Percentiles rank a stretch among this genome's conserved stretches.
Conservation (phyloP, 2,888 invertebrate genomes). For the Platynereis dumerilii region DNA sequence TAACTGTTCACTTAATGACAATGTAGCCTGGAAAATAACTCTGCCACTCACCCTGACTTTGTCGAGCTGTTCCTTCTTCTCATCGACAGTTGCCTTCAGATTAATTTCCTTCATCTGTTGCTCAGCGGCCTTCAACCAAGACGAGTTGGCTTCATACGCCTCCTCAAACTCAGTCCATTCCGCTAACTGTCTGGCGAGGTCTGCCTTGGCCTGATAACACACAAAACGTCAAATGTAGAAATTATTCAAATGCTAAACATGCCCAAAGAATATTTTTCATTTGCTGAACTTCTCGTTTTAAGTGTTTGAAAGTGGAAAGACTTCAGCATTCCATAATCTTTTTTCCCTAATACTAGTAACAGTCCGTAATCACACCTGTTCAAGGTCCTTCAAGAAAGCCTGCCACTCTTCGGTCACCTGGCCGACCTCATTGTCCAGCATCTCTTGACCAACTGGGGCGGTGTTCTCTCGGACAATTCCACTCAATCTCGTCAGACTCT, state of each 20-base stretch:
- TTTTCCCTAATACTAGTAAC: too few species aligned
- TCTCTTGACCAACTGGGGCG: constrained; percentile 54
- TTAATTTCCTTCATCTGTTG: constrained; percentile 72
- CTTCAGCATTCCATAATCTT: too few species aligned
- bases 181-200: constrained; percentile 80
- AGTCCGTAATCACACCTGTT: constrained; percentile 54
- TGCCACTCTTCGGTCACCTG: constrained; percentile 56
- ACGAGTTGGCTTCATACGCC: constrained; percentile 82
- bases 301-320: too few species aligned
- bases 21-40: too few species aligned
- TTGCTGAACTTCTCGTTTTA: too few species aligned
- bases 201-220: constrained; percentile 53
- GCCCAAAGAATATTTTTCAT: too few species aligned
- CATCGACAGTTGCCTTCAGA: constrained; percentile 50
- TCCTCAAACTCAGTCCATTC: constrained; percentile 92
- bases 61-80: constrained; percentile 57
- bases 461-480: constrained; percentile 74
- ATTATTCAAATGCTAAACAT: too few species aligned
- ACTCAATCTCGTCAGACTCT: constrained; percentile 80
- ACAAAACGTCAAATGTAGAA: too few species aligned
- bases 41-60: constrained; percentile 35
- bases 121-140: constrained; percentile 89
- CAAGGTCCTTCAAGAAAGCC: constrained; percentile 50
- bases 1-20: too few species aligned
- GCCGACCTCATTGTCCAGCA: constrained; percentile 52